Evolutionary conservation across 2,113 vertebrate genomes (phyloP).

Genomic region (Phalacrocorax brasilianus): DNA sequence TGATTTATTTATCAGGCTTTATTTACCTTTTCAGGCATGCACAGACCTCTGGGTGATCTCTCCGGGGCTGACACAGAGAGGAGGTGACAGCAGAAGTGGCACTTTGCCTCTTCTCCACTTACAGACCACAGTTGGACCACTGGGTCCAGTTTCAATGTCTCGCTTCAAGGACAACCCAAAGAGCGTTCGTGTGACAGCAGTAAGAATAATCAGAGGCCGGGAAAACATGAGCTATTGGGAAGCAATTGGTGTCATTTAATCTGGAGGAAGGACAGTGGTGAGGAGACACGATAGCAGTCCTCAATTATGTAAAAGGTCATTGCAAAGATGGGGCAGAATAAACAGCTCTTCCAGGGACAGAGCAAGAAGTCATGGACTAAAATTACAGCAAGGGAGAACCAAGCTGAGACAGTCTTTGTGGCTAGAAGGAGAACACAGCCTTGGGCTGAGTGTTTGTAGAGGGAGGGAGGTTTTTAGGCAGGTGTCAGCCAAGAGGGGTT

Average conservation of each 20-base stretch:
- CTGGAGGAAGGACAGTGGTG: neutral
- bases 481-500: neutral
- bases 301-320: constrained; percentile 50
- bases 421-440: neutral
- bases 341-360: neutral
- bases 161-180: neutral
- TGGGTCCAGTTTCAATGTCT: neutral
- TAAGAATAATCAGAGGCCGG: fast-evolving
- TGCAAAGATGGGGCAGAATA: neutral
- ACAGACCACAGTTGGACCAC: fast-evolving
- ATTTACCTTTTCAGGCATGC: neutral
- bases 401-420: neutral
- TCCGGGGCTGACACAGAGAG: neutral
- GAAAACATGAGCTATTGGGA: neutral
- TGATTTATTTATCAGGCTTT: neutral
- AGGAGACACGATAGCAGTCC: neutral
- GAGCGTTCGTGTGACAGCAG: neutral
- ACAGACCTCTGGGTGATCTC: too few relatives aligned
- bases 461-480: neutral
- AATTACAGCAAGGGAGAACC: neutral
- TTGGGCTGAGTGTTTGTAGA: neutral
- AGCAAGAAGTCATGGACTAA: neutral
- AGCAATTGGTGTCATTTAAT: neutral
- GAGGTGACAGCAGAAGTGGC: neutral
- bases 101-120: neutral